These are phyloP conservation scores for Acrobasis consociella DNA, from an alignment of 2,888 invertebrate genomes.

Conservation along the genomic window DNA sequence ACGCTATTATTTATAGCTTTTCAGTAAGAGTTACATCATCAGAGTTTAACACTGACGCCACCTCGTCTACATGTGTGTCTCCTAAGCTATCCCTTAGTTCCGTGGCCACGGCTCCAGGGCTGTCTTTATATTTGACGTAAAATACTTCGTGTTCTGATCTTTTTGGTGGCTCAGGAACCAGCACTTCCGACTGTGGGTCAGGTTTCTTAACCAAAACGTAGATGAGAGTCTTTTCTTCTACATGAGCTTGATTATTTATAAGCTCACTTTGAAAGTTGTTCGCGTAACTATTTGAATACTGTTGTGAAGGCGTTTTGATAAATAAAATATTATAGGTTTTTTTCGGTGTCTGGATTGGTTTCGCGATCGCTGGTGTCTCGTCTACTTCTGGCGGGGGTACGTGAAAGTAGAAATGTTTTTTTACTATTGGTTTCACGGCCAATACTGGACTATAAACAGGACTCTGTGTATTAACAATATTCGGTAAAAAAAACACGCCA, in stretches of 20 bases:
- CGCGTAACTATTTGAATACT: slow-evolving; percentile 53
- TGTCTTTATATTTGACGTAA: slow-evolving; percentile 3
- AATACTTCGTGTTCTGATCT: slow-evolving; percentile 9
- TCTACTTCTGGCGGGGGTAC: slow-evolving; percentile 88
- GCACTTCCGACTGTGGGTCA: slow-evolving; percentile 74
- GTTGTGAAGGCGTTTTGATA: slow-evolving; percentile 88
- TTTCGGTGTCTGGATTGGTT: slow-evolving; percentile 70
- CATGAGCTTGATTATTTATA: slow-evolving; percentile 82
- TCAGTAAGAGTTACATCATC: neutral
- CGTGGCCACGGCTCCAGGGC: neutral
- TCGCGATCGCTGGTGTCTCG: slow-evolving; percentile 73
- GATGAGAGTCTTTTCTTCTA: slow-evolving; percentile 87
- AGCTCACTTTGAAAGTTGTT: slow-evolving; percentile 71
- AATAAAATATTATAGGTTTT: slow-evolving; percentile 90
- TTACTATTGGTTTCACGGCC: slow-evolving; percentile 69
- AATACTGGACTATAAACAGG: slow-evolving; percentile 22
- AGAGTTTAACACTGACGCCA: neutral
- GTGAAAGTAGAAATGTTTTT: slow-evolving; percentile 89
- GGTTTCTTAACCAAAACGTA: slow-evolving; percentile 89
- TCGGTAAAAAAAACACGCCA: neutral
- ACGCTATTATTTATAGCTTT: too few species aligned
- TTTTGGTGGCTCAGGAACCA: slow-evolving; percentile 22
- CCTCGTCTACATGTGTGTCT: neutral
- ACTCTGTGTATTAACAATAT: neutral
- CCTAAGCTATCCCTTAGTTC: neutral